Conservation (phyloP, 64 coral and sea anemone genomes). For the Montipora capricornis region DNA sequence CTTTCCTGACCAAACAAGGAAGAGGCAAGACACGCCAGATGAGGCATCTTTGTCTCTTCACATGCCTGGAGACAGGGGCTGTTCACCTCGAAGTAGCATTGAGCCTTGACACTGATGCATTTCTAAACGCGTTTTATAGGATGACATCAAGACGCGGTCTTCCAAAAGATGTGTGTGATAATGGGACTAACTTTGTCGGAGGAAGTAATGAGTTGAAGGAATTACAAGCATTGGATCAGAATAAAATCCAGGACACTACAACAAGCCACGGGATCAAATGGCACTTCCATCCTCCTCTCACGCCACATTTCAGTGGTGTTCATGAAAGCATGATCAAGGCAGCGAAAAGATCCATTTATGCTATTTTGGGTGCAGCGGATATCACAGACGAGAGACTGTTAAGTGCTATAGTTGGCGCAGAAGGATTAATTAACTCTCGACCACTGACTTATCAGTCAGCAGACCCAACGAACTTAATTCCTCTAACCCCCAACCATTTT, state of each 20-base stretch:
- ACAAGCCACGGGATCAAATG: slow-evolving; percentile 51
- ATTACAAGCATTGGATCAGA: slow-evolving; percentile 7
- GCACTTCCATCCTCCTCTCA: slow-evolving; percentile 55
- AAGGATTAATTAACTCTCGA: slow-evolving; percentile 21
- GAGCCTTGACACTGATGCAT: too few relatives aligned
- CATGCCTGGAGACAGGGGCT: slow-evolving; percentile 1
- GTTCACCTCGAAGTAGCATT: too few relatives aligned
- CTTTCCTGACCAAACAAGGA: too few relatives aligned
- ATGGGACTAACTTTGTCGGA: slow-evolving; percentile 19
- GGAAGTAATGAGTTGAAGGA: slow-evolving; percentile 30
- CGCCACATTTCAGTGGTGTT: slow-evolving; percentile 46
- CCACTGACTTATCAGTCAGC: slow-evolving; percentile 46
- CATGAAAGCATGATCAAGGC: slow-evolving; percentile 59
- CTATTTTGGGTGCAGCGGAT: neutral
- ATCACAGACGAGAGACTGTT: neutral
- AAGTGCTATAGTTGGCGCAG: slow-evolving; percentile 40
- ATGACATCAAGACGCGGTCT: slow-evolving; percentile 21
- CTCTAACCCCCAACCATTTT: slow-evolving; percentile 21
- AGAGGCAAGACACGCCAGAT: too few relatives aligned
- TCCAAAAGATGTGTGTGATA: slow-evolving; percentile 47
- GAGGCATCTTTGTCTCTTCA: slow-evolving; percentile 21
- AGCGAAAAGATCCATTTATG: slow-evolving; percentile 24
- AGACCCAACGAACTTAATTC: slow-evolving; percentile 2
- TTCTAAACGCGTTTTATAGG: slow-evolving; percentile 50
- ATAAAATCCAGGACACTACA: neutral